Percentiles rank a stretch among this genome's conserved stretches.
These are phyloP conservation scores for Lerista edwardsae DNA, from an alignment of 2,797 vertebrate species.

Conservation along the genomic window DNA sequence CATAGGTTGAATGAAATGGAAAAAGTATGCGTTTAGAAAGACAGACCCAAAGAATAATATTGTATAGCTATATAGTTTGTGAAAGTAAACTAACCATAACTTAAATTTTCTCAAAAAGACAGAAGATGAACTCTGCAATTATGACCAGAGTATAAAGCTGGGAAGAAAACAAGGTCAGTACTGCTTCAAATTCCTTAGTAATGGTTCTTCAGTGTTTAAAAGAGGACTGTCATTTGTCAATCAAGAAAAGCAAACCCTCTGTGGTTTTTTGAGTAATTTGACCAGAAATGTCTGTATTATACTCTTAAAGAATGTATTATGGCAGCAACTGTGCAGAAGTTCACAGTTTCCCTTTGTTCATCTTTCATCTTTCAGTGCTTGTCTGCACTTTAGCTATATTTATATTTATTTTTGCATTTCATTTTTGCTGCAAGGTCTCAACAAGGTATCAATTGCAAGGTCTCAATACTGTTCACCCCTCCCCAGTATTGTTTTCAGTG, in stretches of 20 bases:
- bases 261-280: not conserved
- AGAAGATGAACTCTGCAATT: constrained; percentile 25
- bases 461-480: not conserved
- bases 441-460: no score
- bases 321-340: no score
- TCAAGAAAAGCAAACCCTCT: not conserved
- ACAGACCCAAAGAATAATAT: not conserved
- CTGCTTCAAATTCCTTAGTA: constrained; percentile 1
- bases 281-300: not conserved
- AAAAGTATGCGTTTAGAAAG: no score
- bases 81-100: constrained; percentile 28
- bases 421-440: not conserved
- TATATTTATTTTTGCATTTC: no score
- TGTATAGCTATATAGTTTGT: not conserved
- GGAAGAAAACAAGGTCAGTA: constrained; percentile 60
- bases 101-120: constrained; percentile 51
- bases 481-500: not conserved
- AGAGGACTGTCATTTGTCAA: constrained; percentile 1
- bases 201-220: not conserved
- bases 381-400: no score
- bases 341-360: no score
- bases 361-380: no score
- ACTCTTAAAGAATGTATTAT: no score
- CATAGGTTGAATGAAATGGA: not conserved
- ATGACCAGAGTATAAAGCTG: constrained; percentile 48